These are phyloP conservation scores for Schizopygopsis pylzovi DNA, from an alignment of 2,797 vertebrate genomes.

Conservation along the genomic window DNA sequence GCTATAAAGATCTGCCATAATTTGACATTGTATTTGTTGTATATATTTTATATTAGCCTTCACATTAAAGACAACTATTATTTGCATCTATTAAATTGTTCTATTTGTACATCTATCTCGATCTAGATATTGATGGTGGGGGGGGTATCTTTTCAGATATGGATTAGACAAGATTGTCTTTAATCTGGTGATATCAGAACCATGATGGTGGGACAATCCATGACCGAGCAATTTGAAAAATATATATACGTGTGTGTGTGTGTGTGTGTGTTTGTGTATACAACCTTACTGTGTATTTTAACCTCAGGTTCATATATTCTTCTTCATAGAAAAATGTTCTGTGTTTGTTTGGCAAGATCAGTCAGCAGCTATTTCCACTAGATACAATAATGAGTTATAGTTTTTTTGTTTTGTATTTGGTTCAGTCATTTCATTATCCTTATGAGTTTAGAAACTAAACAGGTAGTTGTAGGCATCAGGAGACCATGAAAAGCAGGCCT, in stretches of 20 bases:
- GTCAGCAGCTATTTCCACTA: constrained; percentile 58
- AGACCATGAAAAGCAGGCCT: constrained; percentile 56
- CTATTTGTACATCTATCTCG: neutral
- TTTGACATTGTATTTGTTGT: neutral
- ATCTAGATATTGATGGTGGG: neutral
- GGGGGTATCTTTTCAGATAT: neutral
- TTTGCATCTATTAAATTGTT: neutral
- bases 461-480: constrained; percentile 33
- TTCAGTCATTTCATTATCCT: constrained; percentile 66
- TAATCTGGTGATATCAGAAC: neutral
- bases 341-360: constrained; percentile 65
- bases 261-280: neutral
- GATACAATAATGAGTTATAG: no score
- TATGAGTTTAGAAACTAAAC: constrained; percentile 63
- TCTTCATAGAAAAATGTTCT: constrained; percentile 58
- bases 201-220: neutral
- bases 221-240: neutral
- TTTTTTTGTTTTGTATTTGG: constrained; percentile 54
- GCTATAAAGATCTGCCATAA: neutral
- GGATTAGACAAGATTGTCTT: no score
- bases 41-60: neutral
- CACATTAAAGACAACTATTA: neutral
- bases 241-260: no score
- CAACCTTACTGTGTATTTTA: neutral
- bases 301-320: neutral